Base-by-base conservation (phyloP, 2,113 vertebrate genomes). In the Salvator merianae region DNA sequence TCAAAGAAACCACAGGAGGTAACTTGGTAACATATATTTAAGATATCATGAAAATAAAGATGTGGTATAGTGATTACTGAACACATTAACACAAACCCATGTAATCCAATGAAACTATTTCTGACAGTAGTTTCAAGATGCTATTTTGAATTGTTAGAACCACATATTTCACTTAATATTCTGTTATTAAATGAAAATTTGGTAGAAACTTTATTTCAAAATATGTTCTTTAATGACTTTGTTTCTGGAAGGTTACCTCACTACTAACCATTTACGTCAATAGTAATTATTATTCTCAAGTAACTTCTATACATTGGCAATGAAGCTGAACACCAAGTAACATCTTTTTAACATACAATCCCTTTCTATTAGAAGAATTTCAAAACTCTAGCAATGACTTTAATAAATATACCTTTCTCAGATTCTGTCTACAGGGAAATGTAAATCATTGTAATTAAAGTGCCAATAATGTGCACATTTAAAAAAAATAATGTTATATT, bases 381-480 rank as follows among this genome's bases (percentile, higher is more conserved):
- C 89, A 87, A 86, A 87, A 86, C 1, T 1, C 65, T 84, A 38
- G 30, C 71, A 85, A 65, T 88, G 69, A 85, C 86, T 72, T 62
- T 73, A 53, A 88, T 89, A 76, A 81, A 84, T 79, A 77, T 62
- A 66, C 83, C 34, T 90, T 90, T 88, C 82, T 79, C 75, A 88
- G 87, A 88, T 86, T 92, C 79, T 84, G 81, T 91, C 88, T 90
- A 87, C 82, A 88, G 81, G 86, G 90, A 75, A 90, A 93, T 91
- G 84, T 85, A 91, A 92, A 93, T 90, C 36, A 92, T 87, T 71
- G 77, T 87, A 92, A 92, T 84, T 80, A 79, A 91, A 92, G 73
- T 62, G 83, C 89, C 69, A 78, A 73, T 83, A 83, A 83, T 73
- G 70, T 77, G 80, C 55, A 66, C 40, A 78, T 83, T 73, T 71